Base-by-base conservation (phyloP, 2,797 vertebrate species). In the Podargus strigoides region DNA sequence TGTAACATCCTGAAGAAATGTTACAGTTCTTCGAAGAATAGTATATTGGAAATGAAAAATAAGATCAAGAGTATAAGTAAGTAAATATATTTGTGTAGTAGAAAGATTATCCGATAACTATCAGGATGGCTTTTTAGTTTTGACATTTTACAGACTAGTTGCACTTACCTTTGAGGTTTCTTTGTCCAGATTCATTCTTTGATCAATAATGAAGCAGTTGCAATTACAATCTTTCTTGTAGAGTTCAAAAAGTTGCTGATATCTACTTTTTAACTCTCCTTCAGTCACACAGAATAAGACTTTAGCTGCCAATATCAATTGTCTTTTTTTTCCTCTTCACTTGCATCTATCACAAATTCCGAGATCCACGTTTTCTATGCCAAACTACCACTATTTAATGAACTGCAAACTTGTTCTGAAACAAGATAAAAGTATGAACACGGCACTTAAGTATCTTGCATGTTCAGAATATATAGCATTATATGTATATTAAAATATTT, bases 171-270 rank as follows among this genome's bases (percentile, higher is more conserved):
- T 88, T 85, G 74, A 85, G 52, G 21, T 1, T 34, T 90, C n/a
- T 91, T 79, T 56, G 37, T 92, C 41, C 41, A 79, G 36, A 75
- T 55, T 76, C 23, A 23, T 55, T 91, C 63, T 90, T 79, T 93
- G 95, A 93, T 96, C 70, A 95, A 93, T 95, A 95, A 96, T 76
- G 34, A 95, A 94, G 60, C 41, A 55, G 36, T 32, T 70, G 64
- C 55, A 85, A 86, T 82, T 82, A 63, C 28, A 81, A 27, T 73
- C 49, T 90, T 91, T 37, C 80, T 58, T 58, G 53, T 46, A 70
- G 41, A 83, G 36, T 67, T 86, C 75, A 82, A 81, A 76, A 86
- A 93, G 36, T 85, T 92, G 44, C 55, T 89, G 59, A 52, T 84
- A 78, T 12, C 44, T 62, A 52, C 19, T 28, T 90, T 91, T 88